Conservation (phyloP, 2,888 invertebrate species). For the Dasysyrphus tricinctus region DNA sequence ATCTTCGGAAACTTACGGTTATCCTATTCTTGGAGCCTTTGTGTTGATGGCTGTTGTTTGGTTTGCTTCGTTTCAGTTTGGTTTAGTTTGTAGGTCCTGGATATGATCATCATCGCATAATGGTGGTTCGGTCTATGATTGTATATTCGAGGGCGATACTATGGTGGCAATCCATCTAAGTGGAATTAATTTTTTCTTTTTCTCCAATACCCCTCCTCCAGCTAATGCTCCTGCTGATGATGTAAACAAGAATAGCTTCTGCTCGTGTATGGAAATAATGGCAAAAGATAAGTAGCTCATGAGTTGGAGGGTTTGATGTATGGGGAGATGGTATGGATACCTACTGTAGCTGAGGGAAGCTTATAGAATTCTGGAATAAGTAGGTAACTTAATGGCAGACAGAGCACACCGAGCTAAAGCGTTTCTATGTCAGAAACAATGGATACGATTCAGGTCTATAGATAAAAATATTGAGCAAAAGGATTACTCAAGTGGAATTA, state of each 20-base stretch:
- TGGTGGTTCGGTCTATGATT: constrained; percentile 15
- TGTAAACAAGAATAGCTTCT: constrained; percentile 58
- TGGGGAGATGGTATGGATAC: background rate
- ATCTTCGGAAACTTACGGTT: constrained; percentile 58
- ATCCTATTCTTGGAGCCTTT: constrained; percentile 63
- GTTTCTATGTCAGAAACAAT: constrained; percentile 40
- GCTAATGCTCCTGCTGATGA: background rate
- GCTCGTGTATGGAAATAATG: constrained; percentile 64
- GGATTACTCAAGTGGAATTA: constrained; percentile 50
- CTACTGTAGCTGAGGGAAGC: background rate
- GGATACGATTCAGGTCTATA: constrained; percentile 36
- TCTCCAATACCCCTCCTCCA: background rate
- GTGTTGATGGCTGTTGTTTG: constrained; percentile 53
- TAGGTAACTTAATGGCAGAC: constrained; percentile 30
- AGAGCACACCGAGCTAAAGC: background rate
- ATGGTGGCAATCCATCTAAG: constrained; percentile 61
- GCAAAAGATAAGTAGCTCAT: constrained; percentile 60
- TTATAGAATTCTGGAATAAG: constrained; percentile 20
- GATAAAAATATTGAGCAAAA: constrained; percentile 37
- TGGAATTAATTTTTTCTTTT: constrained; percentile 59
- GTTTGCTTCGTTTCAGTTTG: constrained; percentile 18
- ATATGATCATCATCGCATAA: constrained; percentile 45
- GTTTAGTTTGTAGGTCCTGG: constrained; percentile 3
- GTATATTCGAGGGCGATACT: constrained; percentile 10
- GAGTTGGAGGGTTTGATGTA: constrained; percentile 4